Evolutionary conservation across 2,113 vertebrate species (phyloP).

Genomic region (Nymphicus hollandicus): DNA sequence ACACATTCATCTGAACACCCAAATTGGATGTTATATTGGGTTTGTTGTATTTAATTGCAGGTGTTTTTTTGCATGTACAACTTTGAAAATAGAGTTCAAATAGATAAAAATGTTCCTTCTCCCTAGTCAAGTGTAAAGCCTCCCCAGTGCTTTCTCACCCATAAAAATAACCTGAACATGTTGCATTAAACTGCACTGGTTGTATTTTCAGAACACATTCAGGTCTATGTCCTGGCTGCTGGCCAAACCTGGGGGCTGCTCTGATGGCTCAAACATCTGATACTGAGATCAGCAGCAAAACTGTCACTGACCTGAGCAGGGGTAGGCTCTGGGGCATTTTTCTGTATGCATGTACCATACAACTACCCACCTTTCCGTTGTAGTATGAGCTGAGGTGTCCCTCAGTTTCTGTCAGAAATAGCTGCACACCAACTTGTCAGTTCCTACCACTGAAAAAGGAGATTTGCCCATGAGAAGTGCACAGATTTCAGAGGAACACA

Average conservation of each 20-base stretch:
- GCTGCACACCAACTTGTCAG: neutral
- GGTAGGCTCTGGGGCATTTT: neutral
- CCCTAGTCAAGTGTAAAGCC: constrained; percentile 15
- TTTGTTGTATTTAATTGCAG: neutral
- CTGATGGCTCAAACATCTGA: neutral
- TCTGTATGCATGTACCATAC: neutral
- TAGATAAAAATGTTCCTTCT: neutral
- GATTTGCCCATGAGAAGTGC: neutral
- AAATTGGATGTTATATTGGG: neutral
- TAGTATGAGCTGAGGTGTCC: neutral
- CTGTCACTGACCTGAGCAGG: rapidly evolving
- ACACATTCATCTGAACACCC: neutral
- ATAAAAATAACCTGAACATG: neutral
- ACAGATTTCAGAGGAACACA: neutral
- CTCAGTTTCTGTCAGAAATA: neutral
- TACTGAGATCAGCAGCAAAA: neutral
- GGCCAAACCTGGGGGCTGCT: rapidly evolving
- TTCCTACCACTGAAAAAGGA: neutral
- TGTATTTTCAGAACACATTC: neutral
- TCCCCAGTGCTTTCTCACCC: neutral
- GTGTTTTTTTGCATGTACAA: neutral
- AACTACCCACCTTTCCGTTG: neutral
- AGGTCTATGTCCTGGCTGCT: neutral
- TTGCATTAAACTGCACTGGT: neutral
- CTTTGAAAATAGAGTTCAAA: neutral